Percentiles rank a stretch among this genome's conserved stretches.
Evolutionary conservation across 2,113 vertebrate genomes (phyloP).

Genomic region (Seriola quinqueradiata): DNA sequence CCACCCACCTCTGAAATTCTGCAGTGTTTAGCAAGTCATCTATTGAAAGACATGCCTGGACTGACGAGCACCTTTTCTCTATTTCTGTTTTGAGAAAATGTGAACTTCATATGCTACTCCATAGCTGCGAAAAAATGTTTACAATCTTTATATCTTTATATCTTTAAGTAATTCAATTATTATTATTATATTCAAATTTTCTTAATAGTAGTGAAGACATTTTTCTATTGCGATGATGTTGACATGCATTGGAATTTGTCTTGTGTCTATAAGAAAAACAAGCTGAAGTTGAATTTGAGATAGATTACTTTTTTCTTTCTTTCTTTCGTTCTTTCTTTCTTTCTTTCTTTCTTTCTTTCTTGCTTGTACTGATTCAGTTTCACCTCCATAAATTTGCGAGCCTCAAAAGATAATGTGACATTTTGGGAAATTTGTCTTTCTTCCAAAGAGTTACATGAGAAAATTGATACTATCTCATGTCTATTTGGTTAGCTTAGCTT

Average conservation of each 20-base stretch:
- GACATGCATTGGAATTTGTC: no score
- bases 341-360: no score
- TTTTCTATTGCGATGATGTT: no score
- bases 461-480: neutral
- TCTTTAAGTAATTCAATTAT: neutral
- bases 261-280: no score
- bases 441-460: neutral
- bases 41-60: conserved; percentile 25
- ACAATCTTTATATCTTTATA: neutral
- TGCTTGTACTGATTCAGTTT: neutral
- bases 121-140: neutral
- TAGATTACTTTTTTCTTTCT: no score
- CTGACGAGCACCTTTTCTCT: conserved; percentile 19
- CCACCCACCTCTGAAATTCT: conserved; percentile 46
- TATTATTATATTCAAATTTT: neutral
- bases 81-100: conserved; percentile 25
- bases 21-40: conserved; percentile 46
- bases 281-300: neutral
- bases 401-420: neutral
- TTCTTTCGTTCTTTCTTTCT: no score
- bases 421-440: no score
- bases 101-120: neutral
- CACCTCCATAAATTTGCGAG: neutral
- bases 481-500: no score
- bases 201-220: no score